Evolutionary conservation across 1,140 invertebrate species (phyloP), one percentile per base, ranked within the genome.

Genomic region (Sitophilus oryzae): DNA sequence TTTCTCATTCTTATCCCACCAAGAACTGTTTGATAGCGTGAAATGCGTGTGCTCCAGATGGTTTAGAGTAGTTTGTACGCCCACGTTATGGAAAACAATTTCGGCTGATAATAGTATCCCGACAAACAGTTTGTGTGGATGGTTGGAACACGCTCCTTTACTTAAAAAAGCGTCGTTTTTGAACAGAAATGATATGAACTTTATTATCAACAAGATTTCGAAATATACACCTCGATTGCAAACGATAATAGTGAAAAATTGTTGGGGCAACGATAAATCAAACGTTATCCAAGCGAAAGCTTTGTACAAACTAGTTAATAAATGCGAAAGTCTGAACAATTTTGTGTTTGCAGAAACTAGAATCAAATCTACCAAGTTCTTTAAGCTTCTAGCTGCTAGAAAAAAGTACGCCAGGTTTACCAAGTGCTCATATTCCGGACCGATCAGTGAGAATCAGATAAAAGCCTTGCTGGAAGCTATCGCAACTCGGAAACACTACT

Each of bases 281-380:
- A 35, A 21, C 9, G 15, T 51, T n/a, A 46, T 63, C 14, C 18
- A 44, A 18, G 57, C 52, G 5, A 44, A 25, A 11, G 11, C 9
- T 16, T 44, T 63, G 1, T 63, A 59, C 21, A 42, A 40, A 25
- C 9, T 63, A 20, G 20, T 63, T 20, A 53, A 45, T 23, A 47
- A 38, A 9, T 61, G 61, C 18, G 36, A 38, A 23, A 60, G 59
- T 3, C 36, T 61, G 10, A 48, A 36, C 2, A 30, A 53, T 9
- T 47, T 61, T 18, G 46, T 49, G 37, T 63, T 63, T 23, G 22
- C 45, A 3, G 42, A 45, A 35, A 52, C 55, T 10, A 44, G 37
- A 35, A 63, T 63, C 43, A 34, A 42, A 9, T 63, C 59, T 1
- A 47, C 40, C 25, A 61, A 61, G 35, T 63, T 63, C 52, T 63